These are phyloP conservation scores for Neria commutata DNA, from an alignment of 2,888 invertebrate species.

Conservation along the genomic window DNA sequence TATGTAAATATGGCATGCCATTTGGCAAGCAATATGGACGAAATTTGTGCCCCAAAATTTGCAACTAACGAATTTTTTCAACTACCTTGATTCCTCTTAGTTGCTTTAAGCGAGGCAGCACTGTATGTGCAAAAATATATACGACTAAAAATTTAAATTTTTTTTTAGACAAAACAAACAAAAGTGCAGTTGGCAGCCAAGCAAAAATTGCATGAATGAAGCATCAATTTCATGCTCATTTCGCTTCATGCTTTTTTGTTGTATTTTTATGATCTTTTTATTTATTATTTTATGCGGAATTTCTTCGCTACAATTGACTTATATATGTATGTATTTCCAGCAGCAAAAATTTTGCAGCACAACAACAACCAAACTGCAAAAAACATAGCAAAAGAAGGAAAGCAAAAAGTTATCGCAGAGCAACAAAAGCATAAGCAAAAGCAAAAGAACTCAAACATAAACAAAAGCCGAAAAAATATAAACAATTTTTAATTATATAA, in stretches of 20 bases:
- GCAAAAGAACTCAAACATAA: not conserved
- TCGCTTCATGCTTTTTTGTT: not conserved
- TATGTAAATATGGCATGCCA: too few species aligned
- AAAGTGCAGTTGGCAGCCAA: too few species aligned
- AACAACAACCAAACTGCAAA: too few species aligned
- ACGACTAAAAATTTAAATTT: too few species aligned
- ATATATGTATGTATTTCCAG: too few species aligned
- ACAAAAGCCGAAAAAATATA: constrained; percentile 2
- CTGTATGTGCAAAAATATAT: too few species aligned
- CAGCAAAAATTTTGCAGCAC: too few species aligned
- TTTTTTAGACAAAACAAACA: not conserved
- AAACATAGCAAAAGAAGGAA: not conserved
- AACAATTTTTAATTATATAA: not conserved
- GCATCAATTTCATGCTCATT: not conserved
- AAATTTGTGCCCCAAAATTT: too few species aligned
- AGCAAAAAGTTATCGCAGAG: not conserved
- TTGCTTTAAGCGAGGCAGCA: too few species aligned
- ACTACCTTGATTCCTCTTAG: too few species aligned
- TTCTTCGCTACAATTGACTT: not conserved
- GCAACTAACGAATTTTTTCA: too few species aligned
- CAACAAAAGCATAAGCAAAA: not conserved
- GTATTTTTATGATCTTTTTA: constrained; percentile 2
- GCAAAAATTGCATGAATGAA: constrained; percentile 1
- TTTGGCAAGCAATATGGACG: too few species aligned
- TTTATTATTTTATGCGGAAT: not conserved